phyloP scores from a whole-genome alignment of 23 tunicate species.

The Styela clava region DNA sequence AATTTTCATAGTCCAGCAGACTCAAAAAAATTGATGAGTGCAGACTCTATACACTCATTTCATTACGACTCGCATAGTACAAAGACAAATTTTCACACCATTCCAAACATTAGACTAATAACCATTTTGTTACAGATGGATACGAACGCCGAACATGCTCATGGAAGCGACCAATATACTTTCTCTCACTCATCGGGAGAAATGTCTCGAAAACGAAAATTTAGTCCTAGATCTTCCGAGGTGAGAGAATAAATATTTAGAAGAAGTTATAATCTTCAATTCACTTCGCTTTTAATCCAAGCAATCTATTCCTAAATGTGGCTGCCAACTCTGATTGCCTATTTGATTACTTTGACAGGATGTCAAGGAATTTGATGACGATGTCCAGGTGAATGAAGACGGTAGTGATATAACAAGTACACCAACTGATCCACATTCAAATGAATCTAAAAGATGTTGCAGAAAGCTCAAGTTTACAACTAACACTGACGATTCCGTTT shows the following conservation, averaged over 20 bases:
- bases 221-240: not conserved
- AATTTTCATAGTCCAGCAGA: too few relatives aligned
- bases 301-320: too few relatives aligned
- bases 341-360: too few relatives aligned
- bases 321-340: too few relatives aligned
- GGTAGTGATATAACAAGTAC: not conserved
- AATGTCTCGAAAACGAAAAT: not conserved
- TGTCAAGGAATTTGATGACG: not conserved
- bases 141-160: not conserved
- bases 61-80: too few relatives aligned
- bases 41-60: too few relatives aligned
- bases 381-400: not conserved
- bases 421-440: not conserved
- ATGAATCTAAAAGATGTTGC: slow-evolving; percentile 4
- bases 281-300: not conserved
- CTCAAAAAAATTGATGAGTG: too few relatives aligned
- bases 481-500: not conserved
- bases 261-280: not conserved
- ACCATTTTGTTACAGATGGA: not conserved
- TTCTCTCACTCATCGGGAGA: not conserved
- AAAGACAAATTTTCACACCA: too few relatives aligned
- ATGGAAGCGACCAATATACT: not conserved
- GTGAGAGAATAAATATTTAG: not conserved
- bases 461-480: not conserved
- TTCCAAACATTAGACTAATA: too few relatives aligned